These are phyloP conservation scores for Mesocricetus auratus DNA, from an alignment of 2,113 vertebrate genomes.

Conservation along the genomic window DNA sequence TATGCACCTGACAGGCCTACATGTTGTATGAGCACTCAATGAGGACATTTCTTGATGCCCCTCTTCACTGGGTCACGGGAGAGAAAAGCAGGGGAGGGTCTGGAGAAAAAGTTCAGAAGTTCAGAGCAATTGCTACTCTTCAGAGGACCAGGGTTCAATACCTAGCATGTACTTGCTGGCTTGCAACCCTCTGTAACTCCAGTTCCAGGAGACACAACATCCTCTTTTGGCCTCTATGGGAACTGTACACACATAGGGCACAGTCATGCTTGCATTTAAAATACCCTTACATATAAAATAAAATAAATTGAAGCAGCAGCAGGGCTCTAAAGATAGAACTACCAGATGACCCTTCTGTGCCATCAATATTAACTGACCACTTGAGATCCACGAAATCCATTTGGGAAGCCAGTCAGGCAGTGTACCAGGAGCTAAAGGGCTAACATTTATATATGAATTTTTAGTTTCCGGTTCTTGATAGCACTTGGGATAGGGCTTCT, in stretches of 20 bases:
- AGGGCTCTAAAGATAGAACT: background rate
- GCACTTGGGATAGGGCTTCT: background rate
- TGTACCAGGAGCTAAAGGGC: background rate
- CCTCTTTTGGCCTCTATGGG: background rate
- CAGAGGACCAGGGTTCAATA: background rate
- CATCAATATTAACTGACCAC: background rate
- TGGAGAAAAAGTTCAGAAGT: no score
- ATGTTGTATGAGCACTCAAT: background rate
- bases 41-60: background rate
- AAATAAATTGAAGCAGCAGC: background rate
- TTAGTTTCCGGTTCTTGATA: background rate
- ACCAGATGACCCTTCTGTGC: background rate
- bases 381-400: conserved; percentile 5
- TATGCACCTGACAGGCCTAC: background rate
- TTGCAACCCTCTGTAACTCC: background rate
- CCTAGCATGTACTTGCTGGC: background rate
- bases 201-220: background rate
- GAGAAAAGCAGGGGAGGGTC: background rate
- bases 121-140: background rate
- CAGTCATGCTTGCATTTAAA: background rate
- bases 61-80: background rate
- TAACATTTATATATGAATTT: background rate
- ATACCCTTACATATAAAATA: background rate
- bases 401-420: background rate
- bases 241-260: background rate